Conservation (phyloP, 2,888 invertebrate genomes). For the Ischnura elegans region DNA sequence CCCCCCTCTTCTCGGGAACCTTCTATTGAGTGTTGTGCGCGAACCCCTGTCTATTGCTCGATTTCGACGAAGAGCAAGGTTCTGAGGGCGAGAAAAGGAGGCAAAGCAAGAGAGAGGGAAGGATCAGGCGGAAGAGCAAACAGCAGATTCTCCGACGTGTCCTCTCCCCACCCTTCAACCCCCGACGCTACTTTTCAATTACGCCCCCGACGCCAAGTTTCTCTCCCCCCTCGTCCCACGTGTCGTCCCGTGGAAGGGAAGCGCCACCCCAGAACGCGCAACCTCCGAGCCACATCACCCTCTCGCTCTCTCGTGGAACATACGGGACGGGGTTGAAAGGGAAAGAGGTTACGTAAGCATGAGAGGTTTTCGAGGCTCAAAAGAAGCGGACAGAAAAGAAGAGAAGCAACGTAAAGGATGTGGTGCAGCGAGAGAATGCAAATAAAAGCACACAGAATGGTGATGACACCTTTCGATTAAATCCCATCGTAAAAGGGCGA, state of each 20-base stretch:
- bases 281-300: not conserved
- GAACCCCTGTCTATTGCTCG: too few relatives aligned
- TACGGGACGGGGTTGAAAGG: not conserved
- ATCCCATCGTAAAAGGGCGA: too few relatives aligned
- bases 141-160: constrained; percentile 33
- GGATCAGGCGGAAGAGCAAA: not conserved
- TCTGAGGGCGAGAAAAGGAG: not conserved
- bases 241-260: not conserved
- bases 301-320: not conserved
- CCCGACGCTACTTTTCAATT: constrained; percentile 48
- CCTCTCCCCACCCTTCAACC: not conserved
- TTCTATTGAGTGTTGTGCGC: too few relatives aligned
- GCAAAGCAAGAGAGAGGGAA: not conserved
- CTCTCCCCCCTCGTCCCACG: constrained; percentile 17
- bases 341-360: not conserved
- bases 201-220: constrained; percentile 46
- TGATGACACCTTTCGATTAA: not conserved
- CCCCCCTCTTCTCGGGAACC: too few relatives aligned
- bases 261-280: not conserved
- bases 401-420: not conserved
- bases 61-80: not conserved
- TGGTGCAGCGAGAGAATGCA: not conserved
- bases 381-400: not conserved
- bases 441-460: not conserved
- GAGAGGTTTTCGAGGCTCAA: too few relatives aligned